Evolutionary conservation across 1,140 invertebrate species (phyloP).

Genomic region (Anoplophora glabripennis): DNA sequence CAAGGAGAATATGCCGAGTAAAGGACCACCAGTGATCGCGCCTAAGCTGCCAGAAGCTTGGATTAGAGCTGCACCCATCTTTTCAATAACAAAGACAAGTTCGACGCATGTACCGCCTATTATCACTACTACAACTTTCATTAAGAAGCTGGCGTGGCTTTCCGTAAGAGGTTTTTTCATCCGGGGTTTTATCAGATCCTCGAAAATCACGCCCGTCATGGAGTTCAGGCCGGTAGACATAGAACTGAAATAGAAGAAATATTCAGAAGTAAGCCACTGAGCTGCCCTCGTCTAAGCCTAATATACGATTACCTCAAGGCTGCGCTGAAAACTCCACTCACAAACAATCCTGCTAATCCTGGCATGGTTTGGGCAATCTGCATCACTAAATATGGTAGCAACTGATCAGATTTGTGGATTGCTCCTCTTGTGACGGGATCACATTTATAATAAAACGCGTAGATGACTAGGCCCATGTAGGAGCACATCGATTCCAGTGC

Average conservation of each 20-base stretch:
- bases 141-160: conserved; percentile 60
- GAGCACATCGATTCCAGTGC: conserved; percentile 51
- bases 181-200: conserved; percentile 71
- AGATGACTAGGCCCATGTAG: conserved; percentile 70
- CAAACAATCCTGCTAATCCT: conserved; percentile 64
- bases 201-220: conserved; percentile 76
- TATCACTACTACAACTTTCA: conserved; percentile 66
- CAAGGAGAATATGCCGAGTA: conserved; percentile 73
- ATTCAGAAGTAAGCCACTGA: too few relatives aligned
- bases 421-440: conserved; percentile 66
- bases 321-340: conserved; percentile 67
- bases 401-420: conserved; percentile 54
- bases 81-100: conserved; percentile 67
- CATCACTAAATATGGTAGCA: conserved; percentile 63
- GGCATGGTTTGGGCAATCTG: conserved; percentile 56
- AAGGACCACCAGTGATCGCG: conserved; percentile 68
- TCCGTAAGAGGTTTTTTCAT: conserved; percentile 58
- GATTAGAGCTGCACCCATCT: conserved; percentile 56
- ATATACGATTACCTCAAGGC: conserved; percentile 55
- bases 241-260: conserved; percentile 68
- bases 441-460: conserved; percentile 69
- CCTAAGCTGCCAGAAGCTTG: conserved; percentile 55
- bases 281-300: too few relatives aligned
- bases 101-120: conserved; percentile 61
- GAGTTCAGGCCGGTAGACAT: conserved; percentile 79